Evolutionary conservation across 1,140 invertebrate species (phyloP).

Genomic region (Dendroctonus valens): DNA sequence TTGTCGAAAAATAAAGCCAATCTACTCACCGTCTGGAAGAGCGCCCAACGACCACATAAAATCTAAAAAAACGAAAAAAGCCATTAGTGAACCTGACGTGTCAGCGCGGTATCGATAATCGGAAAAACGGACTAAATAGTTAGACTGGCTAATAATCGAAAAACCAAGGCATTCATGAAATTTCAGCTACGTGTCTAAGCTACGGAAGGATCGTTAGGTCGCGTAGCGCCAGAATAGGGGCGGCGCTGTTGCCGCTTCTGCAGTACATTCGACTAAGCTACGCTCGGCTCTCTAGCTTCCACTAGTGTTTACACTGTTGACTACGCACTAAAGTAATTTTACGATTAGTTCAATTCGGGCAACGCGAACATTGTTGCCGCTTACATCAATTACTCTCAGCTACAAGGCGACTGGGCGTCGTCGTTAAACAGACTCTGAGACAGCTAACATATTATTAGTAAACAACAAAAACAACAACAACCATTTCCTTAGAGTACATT

Average conservation of each 20-base stretch:
- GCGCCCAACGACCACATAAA: conserved; percentile 97
- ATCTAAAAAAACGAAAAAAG: conserved; percentile 82
- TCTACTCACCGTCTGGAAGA: conserved; percentile 89
- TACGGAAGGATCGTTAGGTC: conserved; percentile 29
- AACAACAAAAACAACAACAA: too few species aligned
- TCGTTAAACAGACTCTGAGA: too few species aligned
- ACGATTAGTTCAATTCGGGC: neutral
- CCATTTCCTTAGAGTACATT: too few species aligned
- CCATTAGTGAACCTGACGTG: conserved; percentile 39
- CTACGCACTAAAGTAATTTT: neutral
- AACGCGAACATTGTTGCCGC: too few species aligned
- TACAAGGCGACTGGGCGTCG: too few species aligned
- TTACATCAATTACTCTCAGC: too few species aligned
- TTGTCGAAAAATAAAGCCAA: neutral
- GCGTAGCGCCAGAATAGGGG: too few species aligned
- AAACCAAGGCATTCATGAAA: conserved; percentile 48
- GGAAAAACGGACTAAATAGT: too few species aligned
- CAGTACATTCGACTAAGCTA: conserved; percentile 45
- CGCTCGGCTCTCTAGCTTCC: conserved; percentile 13
- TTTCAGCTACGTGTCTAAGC: conserved; percentile 49
- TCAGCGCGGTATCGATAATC: too few species aligned
- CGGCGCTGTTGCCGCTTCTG: conserved; percentile 31
- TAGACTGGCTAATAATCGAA: conserved; percentile 36
- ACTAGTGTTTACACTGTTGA: conserved; percentile 4
- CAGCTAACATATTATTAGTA: too few species aligned